Evolutionary conservation across 2,113 vertebrate species (phyloP).

Genomic region (Phocoena phocoena): DNA sequence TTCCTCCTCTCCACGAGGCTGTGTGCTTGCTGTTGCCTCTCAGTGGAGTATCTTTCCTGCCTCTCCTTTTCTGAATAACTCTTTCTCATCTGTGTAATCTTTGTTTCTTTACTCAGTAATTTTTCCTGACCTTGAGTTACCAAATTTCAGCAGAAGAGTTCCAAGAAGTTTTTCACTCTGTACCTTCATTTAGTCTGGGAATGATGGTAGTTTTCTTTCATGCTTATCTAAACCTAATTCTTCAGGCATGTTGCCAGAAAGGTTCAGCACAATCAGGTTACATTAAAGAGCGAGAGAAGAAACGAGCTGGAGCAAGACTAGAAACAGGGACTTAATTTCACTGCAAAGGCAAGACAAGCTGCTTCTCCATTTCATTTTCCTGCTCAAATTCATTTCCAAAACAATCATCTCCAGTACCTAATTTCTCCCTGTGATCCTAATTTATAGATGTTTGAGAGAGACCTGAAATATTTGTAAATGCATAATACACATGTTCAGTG

Average conservation of each 20-base stretch:
- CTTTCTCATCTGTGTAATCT: neutral
- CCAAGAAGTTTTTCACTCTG: neutral
- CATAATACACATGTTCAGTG: neutral
- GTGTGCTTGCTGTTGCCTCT: fast-evolving
- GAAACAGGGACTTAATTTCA: neutral
- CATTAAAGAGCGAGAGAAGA: neutral
- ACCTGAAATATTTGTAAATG: neutral
- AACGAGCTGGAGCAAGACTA: neutral
- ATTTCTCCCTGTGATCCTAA: neutral
- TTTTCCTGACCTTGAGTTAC: neutral
- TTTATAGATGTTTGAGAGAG: neutral
- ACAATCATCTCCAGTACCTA: neutral
- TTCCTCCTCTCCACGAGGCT: neutral
- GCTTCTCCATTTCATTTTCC: neutral
- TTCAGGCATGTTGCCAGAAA: neutral
- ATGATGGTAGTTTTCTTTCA: neutral
- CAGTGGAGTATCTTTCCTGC: neutral
- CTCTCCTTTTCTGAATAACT: neutral
- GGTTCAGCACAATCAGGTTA: neutral
- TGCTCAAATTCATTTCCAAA: neutral
- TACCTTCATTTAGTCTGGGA: neutral
- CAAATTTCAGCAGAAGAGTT: neutral
- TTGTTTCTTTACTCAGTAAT: neutral
- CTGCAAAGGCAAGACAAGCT: neutral
- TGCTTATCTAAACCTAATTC: neutral